phyloP scores from a whole-genome alignment of 2,888 invertebrate species.

The Baronia brevicornis region DNA sequence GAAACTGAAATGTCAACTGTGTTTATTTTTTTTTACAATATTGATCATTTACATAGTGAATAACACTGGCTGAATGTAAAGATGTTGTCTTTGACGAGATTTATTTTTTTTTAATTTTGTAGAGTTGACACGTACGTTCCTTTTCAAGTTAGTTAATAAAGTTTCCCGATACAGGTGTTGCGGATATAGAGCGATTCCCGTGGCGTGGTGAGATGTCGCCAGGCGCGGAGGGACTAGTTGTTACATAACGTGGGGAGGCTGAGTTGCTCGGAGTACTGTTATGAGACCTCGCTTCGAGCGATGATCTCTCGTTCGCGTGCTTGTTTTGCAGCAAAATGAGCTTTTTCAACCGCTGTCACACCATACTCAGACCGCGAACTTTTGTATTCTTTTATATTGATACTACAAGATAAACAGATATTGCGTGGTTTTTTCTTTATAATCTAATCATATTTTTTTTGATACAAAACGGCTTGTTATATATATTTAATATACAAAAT shows the following conservation, averaged over 20 bases:
- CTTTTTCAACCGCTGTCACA: constrained; percentile 52
- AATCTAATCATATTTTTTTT: neutral
- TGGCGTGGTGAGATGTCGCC: constrained; percentile 48
- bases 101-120: constrained; percentile 1
- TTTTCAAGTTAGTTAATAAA: too few relatives aligned
- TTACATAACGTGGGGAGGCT: constrained; percentile 65
- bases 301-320: constrained; percentile 67
- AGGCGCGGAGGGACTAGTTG: constrained; percentile 58
- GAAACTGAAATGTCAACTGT: neutral
- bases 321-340: constrained; percentile 68
- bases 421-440: constrained; percentile 1
- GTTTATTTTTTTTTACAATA: neutral
- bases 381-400: too few relatives aligned
- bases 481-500: too few relatives aligned
- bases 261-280: constrained; percentile 66
- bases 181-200: constrained; percentile 26
- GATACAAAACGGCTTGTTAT: too few relatives aligned
- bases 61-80: constrained; percentile 3
- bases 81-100: constrained; percentile 1
- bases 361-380: constrained; percentile 26
- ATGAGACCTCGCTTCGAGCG: constrained; percentile 66
- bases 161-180: neutral
- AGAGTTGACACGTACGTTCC: too few relatives aligned
- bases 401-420: too few relatives aligned
- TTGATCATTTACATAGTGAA: neutral